Conservation (phyloP, 2,888 invertebrate genomes). For the Tipula helvola region DNA sequence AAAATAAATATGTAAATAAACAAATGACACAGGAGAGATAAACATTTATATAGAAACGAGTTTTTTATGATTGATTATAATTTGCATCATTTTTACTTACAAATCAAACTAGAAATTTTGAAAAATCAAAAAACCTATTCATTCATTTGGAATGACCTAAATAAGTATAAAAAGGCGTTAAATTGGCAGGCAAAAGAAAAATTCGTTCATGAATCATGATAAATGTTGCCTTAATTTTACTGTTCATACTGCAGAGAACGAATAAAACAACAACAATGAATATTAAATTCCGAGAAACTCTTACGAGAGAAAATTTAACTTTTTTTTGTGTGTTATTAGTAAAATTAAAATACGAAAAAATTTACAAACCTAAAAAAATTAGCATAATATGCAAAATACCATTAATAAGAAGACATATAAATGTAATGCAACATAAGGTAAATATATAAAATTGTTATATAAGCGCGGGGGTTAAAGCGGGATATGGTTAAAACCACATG, state of each 20-base stretch:
- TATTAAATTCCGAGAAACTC: not conserved
- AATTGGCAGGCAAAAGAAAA: not conserved
- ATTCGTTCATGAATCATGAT: not conserved
- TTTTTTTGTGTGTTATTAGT: not conserved
- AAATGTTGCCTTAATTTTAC: not conserved
- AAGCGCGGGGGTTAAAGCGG: not conserved
- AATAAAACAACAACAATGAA: not conserved
- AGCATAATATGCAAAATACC: not conserved
- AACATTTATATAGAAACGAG: not conserved
- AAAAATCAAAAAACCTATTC: not conserved
- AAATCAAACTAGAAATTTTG: not conserved
- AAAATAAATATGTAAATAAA: not conserved
- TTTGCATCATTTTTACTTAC: not conserved
- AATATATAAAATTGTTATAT: not conserved
- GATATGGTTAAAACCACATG: not conserved
- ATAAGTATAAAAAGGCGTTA: not conserved
- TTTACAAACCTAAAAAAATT: not conserved
- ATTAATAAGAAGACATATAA: not conserved
- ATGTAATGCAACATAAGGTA: not conserved
- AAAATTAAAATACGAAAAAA: not conserved
- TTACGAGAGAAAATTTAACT: not conserved
- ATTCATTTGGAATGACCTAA: not conserved
- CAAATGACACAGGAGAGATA: not conserved
- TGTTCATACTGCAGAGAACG: not conserved
- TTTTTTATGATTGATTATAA: not conserved